These are phyloP conservation scores for Gallirallus australis DNA, from an alignment of 2,797 vertebrate species.

Conservation along the genomic window DNA sequence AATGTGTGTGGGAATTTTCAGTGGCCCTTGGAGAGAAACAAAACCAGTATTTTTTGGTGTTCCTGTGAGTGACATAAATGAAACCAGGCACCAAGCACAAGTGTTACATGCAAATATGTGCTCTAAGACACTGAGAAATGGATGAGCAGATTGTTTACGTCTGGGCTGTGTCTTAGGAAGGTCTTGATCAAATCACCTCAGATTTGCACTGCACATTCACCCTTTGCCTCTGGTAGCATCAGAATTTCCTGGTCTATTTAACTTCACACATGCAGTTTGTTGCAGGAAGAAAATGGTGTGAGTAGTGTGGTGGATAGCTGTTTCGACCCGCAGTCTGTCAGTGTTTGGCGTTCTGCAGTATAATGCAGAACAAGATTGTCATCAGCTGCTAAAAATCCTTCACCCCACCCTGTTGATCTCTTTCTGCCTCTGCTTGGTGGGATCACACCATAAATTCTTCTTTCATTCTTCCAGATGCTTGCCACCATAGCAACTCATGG, in stretches of 20 bases:
- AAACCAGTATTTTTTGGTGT: background rate
- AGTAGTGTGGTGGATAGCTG: background rate
- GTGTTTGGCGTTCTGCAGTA: background rate
- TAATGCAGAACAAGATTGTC: background rate
- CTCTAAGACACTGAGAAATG: background rate
- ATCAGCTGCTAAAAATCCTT: background rate
- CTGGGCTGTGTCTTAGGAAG: background rate
- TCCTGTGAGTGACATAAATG: background rate
- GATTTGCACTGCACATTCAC: background rate
- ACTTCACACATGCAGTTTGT: background rate
- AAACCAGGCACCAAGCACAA: background rate
- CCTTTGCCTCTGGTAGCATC: background rate
- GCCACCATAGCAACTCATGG: rapidly evolving
- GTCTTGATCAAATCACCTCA: background rate
- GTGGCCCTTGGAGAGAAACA: background rate
- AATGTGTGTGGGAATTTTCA: background rate
- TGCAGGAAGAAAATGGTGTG: background rate
- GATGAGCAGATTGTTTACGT: background rate
- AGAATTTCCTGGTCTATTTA: background rate
- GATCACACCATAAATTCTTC: background rate
- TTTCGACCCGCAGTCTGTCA: background rate
- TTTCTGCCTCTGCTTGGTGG: background rate
- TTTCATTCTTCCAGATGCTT: background rate
- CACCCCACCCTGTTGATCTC: background rate
- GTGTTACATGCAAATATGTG: background rate